phyloP scores from a whole-genome alignment of 1,140 invertebrate species.

The Microplitis demolitor region DNA sequence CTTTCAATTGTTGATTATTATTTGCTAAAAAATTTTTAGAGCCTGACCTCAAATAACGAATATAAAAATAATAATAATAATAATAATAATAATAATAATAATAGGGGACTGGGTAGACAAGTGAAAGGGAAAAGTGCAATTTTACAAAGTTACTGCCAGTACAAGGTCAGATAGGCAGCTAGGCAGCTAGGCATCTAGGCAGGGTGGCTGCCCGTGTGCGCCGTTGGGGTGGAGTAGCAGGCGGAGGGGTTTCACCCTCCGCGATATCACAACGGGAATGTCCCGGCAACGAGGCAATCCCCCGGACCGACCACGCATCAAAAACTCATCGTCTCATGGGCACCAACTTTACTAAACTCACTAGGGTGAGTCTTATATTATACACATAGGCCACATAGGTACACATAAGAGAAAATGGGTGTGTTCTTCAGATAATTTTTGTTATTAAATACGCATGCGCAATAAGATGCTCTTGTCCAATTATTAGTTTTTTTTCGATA shows the following conservation, averaged over 20 bases:
- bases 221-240: slow-evolving; percentile 45
- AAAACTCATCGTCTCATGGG: slow-evolving; percentile 50
- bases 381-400: too few relatives aligned
- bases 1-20: too few relatives aligned
- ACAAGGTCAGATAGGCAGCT: slow-evolving; percentile 38
- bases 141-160: slow-evolving; percentile 41
- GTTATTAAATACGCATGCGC: too few relatives aligned
- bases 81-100: slow-evolving; percentile 8
- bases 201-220: slow-evolving; percentile 54
- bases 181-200: neutral
- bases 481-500: too few relatives aligned
- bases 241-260: slow-evolving; percentile 48
- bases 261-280: slow-evolving; percentile 47
- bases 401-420: too few relatives aligned
- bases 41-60: neutral
- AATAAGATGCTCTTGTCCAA: too few relatives aligned
- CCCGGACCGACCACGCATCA: slow-evolving; percentile 39
- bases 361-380: slow-evolving; percentile 41
- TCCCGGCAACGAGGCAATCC: slow-evolving; percentile 45
- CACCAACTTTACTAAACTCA: slow-evolving; percentile 52
- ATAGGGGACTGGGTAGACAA: slow-evolving; percentile 24
- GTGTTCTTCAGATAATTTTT: too few relatives aligned
- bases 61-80: too few relatives aligned
- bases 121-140: slow-evolving; percentile 34
- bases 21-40: too few relatives aligned